These are phyloP conservation scores for Cryptosula pallasiana DNA, from an alignment of 2,888 invertebrate species.

Conservation along the genomic window DNA sequence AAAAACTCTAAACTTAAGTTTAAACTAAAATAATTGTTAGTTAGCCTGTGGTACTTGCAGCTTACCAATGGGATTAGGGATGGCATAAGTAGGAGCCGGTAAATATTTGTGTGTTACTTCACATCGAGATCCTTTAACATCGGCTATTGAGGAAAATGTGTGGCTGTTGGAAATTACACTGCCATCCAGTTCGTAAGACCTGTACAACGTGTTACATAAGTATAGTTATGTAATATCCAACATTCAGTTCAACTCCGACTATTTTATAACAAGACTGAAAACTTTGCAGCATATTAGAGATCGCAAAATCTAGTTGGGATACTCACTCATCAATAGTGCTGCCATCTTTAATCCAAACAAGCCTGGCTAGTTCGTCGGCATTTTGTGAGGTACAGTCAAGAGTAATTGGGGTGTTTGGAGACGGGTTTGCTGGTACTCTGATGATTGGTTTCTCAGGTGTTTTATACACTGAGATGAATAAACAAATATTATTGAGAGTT, in stretches of 20 bases:
- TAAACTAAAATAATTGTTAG: no score
- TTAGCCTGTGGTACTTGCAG: no score
- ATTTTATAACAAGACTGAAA: no score
- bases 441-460: not conserved
- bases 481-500: no score
- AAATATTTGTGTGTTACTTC: not conserved
- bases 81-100: not conserved
- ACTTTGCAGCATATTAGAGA: no score
- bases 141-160: not conserved
- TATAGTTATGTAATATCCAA: no score
- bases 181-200: not conserved
- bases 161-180: not conserved
- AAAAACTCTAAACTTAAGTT: no score
- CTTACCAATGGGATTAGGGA: not conserved
- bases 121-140: not conserved
- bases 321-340: not conserved
- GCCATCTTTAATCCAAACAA: constrained; percentile 1
- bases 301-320: no score
- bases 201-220: no score
- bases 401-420: not conserved
- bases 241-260: no score
- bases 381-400: not conserved
- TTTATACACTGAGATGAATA: constrained; percentile 9
- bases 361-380: not conserved
- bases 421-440: not conserved